Evolutionary conservation across 2,888 invertebrate genomes (phyloP), one percentile per base, ranked within the genome.

Genomic region (Drosophila subquinaria): DNA sequence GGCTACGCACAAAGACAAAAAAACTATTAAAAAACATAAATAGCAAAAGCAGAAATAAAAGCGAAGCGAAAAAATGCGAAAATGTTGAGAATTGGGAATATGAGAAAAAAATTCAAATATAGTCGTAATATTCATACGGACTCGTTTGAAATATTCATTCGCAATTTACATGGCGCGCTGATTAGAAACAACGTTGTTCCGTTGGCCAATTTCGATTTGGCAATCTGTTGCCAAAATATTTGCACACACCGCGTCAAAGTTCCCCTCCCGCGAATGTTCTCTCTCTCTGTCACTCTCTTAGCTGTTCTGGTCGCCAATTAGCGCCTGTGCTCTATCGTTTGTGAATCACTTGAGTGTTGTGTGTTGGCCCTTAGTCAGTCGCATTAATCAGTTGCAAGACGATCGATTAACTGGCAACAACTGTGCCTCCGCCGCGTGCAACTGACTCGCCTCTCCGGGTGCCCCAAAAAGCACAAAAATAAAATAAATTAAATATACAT

Each of bases 371-470:
- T 83, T 73, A 69, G 83, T 55, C 66, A 70, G 64, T 63, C 64
- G 88, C 81, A 89, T 89, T 90, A 90, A 92, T 92, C 92, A 92
- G 92, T 92, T 90, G 91, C 91, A 89, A 89, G 89, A 90, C 91
- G 91, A 92, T 92, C 92, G 92, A 92, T 91, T 89, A 87, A 85
- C 85, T 88, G 91, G 90, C 88, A 90, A 89, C 90, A 90, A 90
- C 88, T 73, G 69, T 51, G 48, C 47, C 50, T 38, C 40, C 55
- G 69, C 72, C 76, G 68, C 68, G 69, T 80, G 71, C 65, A 69
- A 67, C 68, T 55, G 61, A 35, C 61, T 73, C 59, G 36, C 33
- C 42, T 43, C 50, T 62, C 59, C 57, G 51, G 51, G 33, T 50
- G 35, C 30, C 47, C 11, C 17, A 4, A 35, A 52, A 5, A 42